phyloP scores from a whole-genome alignment of 2,888 invertebrate genomes.

The Stenolophus ochropezus region DNA sequence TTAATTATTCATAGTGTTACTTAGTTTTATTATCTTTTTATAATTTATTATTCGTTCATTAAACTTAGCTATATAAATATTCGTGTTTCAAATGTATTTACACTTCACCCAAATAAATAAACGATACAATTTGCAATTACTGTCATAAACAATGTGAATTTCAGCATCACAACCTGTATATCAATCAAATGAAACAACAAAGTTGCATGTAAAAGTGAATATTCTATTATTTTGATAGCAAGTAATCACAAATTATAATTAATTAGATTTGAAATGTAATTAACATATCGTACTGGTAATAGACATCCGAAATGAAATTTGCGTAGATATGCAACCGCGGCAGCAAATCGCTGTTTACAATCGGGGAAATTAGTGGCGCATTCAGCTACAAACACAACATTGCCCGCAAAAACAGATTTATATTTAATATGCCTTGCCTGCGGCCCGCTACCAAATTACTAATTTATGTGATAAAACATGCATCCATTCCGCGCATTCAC shows the following conservation, averaged over 20 bases:
- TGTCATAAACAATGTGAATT: too few species aligned
- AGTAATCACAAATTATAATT: slow-evolving; percentile 3
- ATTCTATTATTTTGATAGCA: not conserved
- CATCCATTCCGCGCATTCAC: too few species aligned
- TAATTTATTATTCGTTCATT: too few species aligned
- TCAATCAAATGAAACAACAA: not conserved
- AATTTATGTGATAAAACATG: slow-evolving; percentile 34
- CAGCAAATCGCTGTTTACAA: slow-evolving; percentile 11
- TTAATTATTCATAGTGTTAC: too few species aligned
- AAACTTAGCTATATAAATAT: too few species aligned
- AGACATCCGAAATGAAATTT: slow-evolving; percentile 24
- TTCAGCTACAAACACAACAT: slow-evolving; percentile 21
- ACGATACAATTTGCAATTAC: too few species aligned
- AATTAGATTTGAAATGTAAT: slow-evolving; percentile 14
- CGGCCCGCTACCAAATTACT: slow-evolving; percentile 7
- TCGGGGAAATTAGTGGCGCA: slow-evolving; percentile 2
- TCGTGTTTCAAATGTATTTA: too few species aligned
- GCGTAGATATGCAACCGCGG: slow-evolving; percentile 18
- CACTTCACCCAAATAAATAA: too few species aligned
- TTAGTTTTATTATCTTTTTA: too few species aligned
- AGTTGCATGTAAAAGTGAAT: not conserved
- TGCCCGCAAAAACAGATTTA: slow-evolving; percentile 32
- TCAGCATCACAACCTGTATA: too few species aligned
- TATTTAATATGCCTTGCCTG: slow-evolving; percentile 13
- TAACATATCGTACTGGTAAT: not conserved